A percentile compares a stretch with the other conserved stretches of the same genome.
Evolutionary conservation across 2,888 invertebrate species (phyloP).

Genomic region (Hecatera dysodea): DNA sequence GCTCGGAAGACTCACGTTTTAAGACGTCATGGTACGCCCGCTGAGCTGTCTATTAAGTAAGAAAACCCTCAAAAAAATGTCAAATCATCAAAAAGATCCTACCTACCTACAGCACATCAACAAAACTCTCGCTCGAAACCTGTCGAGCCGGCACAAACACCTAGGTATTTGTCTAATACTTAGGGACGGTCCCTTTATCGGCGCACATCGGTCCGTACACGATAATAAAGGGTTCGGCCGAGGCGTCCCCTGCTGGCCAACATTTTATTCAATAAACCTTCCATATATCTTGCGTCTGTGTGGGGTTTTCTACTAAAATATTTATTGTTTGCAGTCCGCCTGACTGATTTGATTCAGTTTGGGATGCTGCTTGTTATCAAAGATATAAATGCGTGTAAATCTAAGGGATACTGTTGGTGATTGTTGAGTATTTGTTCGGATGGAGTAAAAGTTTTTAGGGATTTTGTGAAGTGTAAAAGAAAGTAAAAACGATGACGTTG

Average conservation of each 20-base stretch:
- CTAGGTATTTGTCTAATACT: slow-evolving; percentile 74
- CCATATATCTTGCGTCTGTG: slow-evolving; percentile 72
- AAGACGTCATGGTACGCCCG: no score
- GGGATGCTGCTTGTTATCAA: slow-evolving; percentile 59
- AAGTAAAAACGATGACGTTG: no score
- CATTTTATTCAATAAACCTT: slow-evolving; percentile 84
- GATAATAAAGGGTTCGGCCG: slow-evolving; percentile 79
- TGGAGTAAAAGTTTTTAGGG: background rate
- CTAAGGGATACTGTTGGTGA: slow-evolving; percentile 41
- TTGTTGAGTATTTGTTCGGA: slow-evolving; percentile 24
- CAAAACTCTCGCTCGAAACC: slow-evolving; percentile 46
- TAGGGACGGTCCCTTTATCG: slow-evolving; percentile 70
- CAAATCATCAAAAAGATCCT: slow-evolving; percentile 31
- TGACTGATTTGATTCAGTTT: slow-evolving; percentile 65
- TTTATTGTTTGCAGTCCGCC: slow-evolving; percentile 62
- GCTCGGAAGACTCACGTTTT: no score
- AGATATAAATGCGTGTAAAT: slow-evolving; percentile 54
- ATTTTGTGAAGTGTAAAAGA: background rate
- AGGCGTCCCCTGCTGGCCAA: slow-evolving; percentile 69
- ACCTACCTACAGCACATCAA: slow-evolving; percentile 26
- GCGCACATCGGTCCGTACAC: slow-evolving; percentile 77
- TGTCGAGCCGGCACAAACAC: slow-evolving; percentile 60
- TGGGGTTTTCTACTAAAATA: slow-evolving; percentile 61
- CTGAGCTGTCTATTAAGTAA: background rate
- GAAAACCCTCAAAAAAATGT: slow-evolving; percentile 2